These are phyloP conservation scores for Trachelus tabidus DNA, from an alignment of 2,888 invertebrate species.

Conservation along the genomic window DNA sequence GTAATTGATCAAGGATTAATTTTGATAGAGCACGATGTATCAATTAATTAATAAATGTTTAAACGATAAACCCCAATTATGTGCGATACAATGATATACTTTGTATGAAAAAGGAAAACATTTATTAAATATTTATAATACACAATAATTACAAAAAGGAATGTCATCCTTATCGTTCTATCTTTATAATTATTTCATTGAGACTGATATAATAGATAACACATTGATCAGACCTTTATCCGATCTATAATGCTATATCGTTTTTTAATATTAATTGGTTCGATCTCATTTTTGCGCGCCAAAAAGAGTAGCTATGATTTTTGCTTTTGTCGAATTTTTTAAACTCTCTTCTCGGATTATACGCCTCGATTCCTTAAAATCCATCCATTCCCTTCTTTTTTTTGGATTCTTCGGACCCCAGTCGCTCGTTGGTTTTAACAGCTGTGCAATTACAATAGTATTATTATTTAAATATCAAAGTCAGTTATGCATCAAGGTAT, in stretches of 20 bases:
- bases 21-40: background rate
- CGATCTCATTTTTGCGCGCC: background rate
- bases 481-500: constrained; percentile 1
- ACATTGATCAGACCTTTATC: background rate
- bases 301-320: constrained; percentile 1
- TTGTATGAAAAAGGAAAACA: background rate
- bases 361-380: constrained; percentile 68
- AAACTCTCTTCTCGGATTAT: constrained; percentile 45
- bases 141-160: constrained; percentile 2
- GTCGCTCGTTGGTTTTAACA: constrained; percentile 67
- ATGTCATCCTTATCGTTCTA: background rate
- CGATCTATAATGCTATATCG: background rate
- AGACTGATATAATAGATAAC: background rate
- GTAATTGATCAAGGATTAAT: background rate
- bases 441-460: constrained; percentile 58
- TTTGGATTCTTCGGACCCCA: constrained; percentile 75
- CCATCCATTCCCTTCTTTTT: constrained; percentile 70
- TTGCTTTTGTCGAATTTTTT: constrained; percentile 1
- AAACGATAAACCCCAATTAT: background rate
- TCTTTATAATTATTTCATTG: background rate
- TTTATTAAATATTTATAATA: constrained; percentile 3
- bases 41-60: background rate
- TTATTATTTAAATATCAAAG: constrained; percentile 6
- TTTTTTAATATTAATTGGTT: background rate
- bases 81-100: background rate